Conservation (phyloP, 2,113 vertebrate species). For the Myiozetetes cayanensis region DNA sequence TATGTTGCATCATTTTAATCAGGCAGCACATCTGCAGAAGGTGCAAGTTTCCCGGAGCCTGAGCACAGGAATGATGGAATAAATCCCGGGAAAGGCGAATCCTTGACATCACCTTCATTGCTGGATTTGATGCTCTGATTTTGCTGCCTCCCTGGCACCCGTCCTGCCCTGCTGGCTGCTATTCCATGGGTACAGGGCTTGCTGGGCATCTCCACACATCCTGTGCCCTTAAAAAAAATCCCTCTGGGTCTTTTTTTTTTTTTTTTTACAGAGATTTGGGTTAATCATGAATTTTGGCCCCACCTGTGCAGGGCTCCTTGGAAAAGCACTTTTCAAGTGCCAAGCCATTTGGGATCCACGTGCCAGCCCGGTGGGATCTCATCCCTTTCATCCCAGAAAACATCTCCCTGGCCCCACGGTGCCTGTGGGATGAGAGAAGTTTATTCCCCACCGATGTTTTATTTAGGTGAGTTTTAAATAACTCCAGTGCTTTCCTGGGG, state of each 20-base stretch:
- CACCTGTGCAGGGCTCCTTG: neutral
- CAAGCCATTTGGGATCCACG: neutral
- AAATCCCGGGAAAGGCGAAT: neutral
- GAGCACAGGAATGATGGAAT: neutral
- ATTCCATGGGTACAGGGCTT: neutral
- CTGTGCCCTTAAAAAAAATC: neutral
- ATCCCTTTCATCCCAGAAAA: neutral
- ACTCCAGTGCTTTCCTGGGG: neutral
- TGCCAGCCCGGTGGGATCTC: neutral
- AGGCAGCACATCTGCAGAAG: constrained; percentile 38
- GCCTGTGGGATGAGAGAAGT: neutral
- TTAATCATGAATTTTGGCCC: neutral
- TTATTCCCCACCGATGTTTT: neutral
- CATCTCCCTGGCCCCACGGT: neutral
- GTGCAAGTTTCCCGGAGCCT: constrained; percentile 49
- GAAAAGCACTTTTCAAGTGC: neutral
- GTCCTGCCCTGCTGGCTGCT: neutral
- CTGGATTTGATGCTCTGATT: neutral
- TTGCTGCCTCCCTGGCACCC: neutral
- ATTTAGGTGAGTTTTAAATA: constrained; percentile 65
- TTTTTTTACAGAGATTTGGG: neutral
- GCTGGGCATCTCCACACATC: neutral
- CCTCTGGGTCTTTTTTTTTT: neutral
- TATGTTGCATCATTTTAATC: constrained; percentile 44
- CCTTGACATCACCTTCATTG: constrained; percentile 43